phyloP scores from a whole-genome alignment of 1,140 invertebrate genomes.

The Heliconius congener region DNA sequence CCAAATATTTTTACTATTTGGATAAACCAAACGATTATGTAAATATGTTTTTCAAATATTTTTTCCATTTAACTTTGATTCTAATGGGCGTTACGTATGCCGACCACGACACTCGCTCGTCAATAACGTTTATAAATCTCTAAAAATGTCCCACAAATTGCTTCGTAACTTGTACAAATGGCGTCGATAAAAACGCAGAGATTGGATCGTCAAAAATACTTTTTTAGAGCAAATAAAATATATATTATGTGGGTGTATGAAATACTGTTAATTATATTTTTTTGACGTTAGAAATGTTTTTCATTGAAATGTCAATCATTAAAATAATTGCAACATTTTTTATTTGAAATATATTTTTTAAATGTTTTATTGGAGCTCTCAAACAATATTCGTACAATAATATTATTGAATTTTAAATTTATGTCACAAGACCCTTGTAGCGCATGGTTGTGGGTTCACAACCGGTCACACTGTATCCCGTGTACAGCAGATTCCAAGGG shows the following conservation, averaged over 20 bases:
- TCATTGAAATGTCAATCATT: too few relatives aligned
- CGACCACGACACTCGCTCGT: slow-evolving; percentile 19
- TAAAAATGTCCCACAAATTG: slow-evolving; percentile 27
- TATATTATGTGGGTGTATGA: not conserved
- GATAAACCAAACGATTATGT: not conserved
- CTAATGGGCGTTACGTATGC: slow-evolving; percentile 22
- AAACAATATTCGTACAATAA: too few relatives aligned
- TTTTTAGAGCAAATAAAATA: not conserved
- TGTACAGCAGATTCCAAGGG: too few relatives aligned
- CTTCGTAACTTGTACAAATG: slow-evolving; percentile 28
- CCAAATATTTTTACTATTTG: not conserved
- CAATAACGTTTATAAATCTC: slow-evolving; percentile 28
- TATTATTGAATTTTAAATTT: too few relatives aligned
- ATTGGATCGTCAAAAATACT: slow-evolving; percentile 2
- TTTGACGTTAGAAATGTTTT: too few relatives aligned
- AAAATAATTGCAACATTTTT: too few relatives aligned
- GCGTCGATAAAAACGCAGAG: slow-evolving; percentile 24
- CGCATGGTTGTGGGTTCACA: too few relatives aligned
- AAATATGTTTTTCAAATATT: slow-evolving; percentile 12
- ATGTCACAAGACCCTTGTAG: too few relatives aligned
- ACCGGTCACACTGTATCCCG: too few relatives aligned
- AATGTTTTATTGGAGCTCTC: too few relatives aligned
- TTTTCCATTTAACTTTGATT: slow-evolving; percentile 15
- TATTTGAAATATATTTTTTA: too few relatives aligned
- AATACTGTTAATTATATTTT: too few relatives aligned